Percentiles rank a stretch among this genome's conserved stretches.
phyloP scores from a whole-genome alignment of 2,797 vertebrate genomes.

The Clangula hyemalis region DNA sequence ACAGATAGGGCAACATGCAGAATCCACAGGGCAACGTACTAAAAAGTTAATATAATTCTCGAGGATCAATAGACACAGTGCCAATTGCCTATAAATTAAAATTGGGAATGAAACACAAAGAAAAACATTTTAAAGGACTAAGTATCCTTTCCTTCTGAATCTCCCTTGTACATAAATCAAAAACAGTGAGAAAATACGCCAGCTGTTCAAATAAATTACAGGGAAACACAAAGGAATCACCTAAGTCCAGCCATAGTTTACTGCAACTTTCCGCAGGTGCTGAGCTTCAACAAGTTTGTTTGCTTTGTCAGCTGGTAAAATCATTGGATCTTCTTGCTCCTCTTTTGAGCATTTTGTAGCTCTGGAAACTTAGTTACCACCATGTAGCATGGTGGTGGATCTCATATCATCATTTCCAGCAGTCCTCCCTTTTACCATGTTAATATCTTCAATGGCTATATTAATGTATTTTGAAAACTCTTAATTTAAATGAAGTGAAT shows the following conservation, averaged over 20 bases:
- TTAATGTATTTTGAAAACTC: not conserved
- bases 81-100: not conserved
- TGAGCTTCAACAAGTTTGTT: not conserved
- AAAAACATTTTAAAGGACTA: not conserved
- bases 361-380: not conserved
- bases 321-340: not conserved
- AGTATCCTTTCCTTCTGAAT: not conserved
- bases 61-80: not conserved
- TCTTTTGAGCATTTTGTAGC: not conserved
- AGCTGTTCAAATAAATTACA: conserved; percentile 5
- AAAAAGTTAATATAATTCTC: not conserved
- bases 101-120: not conserved
- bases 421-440: not conserved
- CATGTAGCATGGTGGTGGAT: not conserved
- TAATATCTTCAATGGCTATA: not conserved
- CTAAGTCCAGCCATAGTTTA: not conserved
- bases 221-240: not conserved
- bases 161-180: not conserved
- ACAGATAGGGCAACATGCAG: not conserved
- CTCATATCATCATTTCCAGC: not conserved
- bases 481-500: not conserved
- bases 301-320: not conserved
- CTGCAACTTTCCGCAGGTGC: not conserved
- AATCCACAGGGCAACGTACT: not conserved
- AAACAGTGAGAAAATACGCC: not conserved